Percentiles rank a stretch among this genome's conserved stretches.
phyloP scores from a whole-genome alignment of 2,888 invertebrate species.

The Pandemis cinnamomeana region DNA sequence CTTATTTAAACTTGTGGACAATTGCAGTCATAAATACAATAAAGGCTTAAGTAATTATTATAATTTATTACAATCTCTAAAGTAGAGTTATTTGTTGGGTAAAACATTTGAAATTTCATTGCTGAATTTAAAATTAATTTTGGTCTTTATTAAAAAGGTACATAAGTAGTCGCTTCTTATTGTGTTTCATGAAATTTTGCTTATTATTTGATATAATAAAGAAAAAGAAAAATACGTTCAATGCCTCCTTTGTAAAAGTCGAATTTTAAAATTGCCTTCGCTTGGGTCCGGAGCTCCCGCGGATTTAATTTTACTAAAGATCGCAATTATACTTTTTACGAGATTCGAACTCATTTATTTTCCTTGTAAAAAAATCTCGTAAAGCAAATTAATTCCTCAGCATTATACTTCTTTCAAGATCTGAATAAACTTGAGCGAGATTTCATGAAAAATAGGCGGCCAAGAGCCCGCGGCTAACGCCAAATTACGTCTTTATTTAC shows the following conservation, averaged over 20 bases:
- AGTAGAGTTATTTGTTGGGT: background rate
- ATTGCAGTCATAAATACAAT: too few species aligned
- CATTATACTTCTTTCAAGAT: conserved; percentile 80
- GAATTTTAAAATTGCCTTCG: conserved; percentile 58
- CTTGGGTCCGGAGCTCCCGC: conserved; percentile 56
- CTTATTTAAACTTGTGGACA: too few species aligned
- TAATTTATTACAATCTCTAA: too few species aligned
- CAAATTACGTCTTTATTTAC: conserved; percentile 82
- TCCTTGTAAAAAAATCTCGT: conserved; percentile 70
- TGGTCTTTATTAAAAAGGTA: background rate
- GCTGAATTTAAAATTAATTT: background rate
- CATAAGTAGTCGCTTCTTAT: background rate
- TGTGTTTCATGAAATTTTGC: background rate
- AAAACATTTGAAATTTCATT: background rate
- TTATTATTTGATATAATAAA: conserved; percentile 22
- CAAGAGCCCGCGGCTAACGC: conserved; percentile 73
- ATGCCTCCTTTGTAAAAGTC: conserved; percentile 46
- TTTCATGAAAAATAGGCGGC: conserved; percentile 77
- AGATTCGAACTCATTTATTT: conserved; percentile 78
- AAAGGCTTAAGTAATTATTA: too few species aligned
- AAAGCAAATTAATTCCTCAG: conserved; percentile 80
- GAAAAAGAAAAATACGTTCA: conserved; percentile 20
- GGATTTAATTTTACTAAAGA: conserved; percentile 73
- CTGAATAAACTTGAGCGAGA: conserved; percentile 79
- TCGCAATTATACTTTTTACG: conserved; percentile 75